Percentiles rank a stretch among this genome's conserved stretches.
phyloP scores from a whole-genome alignment of 2,113 vertebrate species.

The Ascaphus truei region DNA sequence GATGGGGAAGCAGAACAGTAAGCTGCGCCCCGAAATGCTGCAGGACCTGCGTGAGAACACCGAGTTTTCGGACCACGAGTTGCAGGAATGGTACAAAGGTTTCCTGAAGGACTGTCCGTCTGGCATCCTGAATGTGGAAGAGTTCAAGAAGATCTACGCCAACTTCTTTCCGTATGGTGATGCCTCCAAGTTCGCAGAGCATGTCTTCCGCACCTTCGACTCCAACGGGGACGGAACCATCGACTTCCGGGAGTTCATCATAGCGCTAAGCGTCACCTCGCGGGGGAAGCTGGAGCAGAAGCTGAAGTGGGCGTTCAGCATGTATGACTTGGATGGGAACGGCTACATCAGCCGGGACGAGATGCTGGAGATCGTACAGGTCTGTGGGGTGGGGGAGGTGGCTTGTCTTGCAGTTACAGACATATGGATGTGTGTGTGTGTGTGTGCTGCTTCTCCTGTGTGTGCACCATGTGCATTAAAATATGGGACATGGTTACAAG shows the following conservation, averaged over 20 bases:
- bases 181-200: conserved; percentile 95
- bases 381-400: too few relatives aligned
- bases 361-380: conserved; percentile 98
- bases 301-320: conserved; percentile 98
- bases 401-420: too few relatives aligned
- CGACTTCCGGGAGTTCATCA: conserved; percentile 99
- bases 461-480: too few relatives aligned
- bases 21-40: conserved; percentile 94
- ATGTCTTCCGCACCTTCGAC: conserved; percentile 97
- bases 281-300: conserved; percentile 97
- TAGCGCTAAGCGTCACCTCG: conserved; percentile 94
- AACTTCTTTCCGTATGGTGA: conserved; percentile 98
- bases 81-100: conserved; percentile 98
- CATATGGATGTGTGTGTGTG: too few relatives aligned
- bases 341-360: conserved; percentile 98
- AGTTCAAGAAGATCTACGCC: conserved; percentile 99
- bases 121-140: conserved; percentile 92
- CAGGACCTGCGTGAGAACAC: conserved; percentile 97
- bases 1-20: conserved; percentile 99
- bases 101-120: conserved; percentile 98
- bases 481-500: too few relatives aligned
- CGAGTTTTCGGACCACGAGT: conserved; percentile 94
- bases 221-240: conserved; percentile 95
- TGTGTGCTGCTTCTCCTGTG: too few relatives aligned
- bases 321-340: conserved; percentile 97